Base-by-base conservation (phyloP, 2,888 invertebrate genomes). In the Hanleya hanleyi region DNA sequence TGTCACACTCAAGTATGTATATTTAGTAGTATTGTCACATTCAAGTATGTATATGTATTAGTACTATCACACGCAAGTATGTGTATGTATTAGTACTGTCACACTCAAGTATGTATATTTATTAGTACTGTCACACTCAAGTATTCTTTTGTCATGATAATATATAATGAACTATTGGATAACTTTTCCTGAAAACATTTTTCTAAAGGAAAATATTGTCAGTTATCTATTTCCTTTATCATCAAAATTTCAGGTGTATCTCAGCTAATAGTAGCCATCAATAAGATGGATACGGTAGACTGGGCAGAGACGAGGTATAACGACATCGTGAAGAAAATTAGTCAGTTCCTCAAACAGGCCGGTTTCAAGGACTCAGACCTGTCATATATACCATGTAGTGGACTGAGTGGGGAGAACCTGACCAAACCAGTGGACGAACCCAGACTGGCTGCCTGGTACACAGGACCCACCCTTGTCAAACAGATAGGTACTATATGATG, bases 231-330 rank as follows among this genome's bases (percentile, higher is more conserved):
- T n/a, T n/a, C n/a, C n/a, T n/a, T n/a, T n/a, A n/a, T n/a, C n/a
- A n/a, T n/a, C n/a, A n/a, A n/a, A n/a, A n/a, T n/a, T n/a, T 84
- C 94, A 91, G 99, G 99, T 41, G 96, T 99, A 0, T 95, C 94
- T 75, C 98, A 99, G 91, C 90, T 99, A 50, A 95, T 96, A 22
- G 97, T 99, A 0, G 97, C 96, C 38, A 94, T 99, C 26, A 99
- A 99, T 89, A 99, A 99, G 92, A 92, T 99, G 89, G 99, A 99
- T 88, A 99, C 97, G 0, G 96, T 95, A 0, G 94, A 94, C 70
- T 99, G 99, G 99, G 95, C 95, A 1, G 93, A 96, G 87, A 94
- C 95, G 7, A 93, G 99, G 81, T 99, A 97, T 90, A 93, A 95
- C 82, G 97, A 98, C 87, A 97, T 99, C 75, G 93, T 93, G 0